Percentiles rank a stretch among this genome's conserved stretches.
Evolutionary conservation across 2,113 vertebrate genomes (phyloP).

Genomic region (Geococcyx californianus): DNA sequence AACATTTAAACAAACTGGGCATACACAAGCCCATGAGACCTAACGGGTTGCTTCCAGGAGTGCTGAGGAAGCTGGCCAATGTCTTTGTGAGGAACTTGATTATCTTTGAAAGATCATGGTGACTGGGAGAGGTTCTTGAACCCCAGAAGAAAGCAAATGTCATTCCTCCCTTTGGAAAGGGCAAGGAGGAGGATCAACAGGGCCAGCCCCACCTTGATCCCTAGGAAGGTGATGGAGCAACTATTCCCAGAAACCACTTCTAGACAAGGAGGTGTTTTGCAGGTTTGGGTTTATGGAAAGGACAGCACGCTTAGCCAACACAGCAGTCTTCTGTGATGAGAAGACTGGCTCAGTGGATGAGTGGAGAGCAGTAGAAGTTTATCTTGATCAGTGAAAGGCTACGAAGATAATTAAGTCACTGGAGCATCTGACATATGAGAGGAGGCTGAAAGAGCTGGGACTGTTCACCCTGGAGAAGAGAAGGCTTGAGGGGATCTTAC

Average conservation of each 20-base stretch:
- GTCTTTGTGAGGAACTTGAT: background rate
- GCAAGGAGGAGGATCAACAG: background rate
- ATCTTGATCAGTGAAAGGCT: background rate
- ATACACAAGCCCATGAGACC: background rate
- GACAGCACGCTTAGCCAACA: background rate
- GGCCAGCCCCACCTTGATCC: background rate
- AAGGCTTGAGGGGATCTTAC: background rate
- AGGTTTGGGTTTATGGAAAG: background rate
- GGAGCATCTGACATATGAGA: background rate
- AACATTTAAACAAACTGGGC: background rate
- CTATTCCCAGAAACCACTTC: background rate
- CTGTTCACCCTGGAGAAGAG: background rate
- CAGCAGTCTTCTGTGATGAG: background rate
- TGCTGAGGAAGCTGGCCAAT: background rate
- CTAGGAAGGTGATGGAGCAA: background rate
- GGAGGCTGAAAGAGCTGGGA: background rate
- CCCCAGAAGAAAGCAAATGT: background rate
- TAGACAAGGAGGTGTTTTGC: background rate
- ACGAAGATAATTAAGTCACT: background rate
- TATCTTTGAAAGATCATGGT: background rate
- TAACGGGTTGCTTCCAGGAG: too few relatives aligned
- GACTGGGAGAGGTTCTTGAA: rapidly evolving
- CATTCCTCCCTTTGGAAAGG: background rate
- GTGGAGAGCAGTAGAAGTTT: background rate
- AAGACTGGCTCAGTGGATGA: background rate